Conservation (phyloP, 2,888 invertebrate species). For the Netelia fuscicornis region DNA sequence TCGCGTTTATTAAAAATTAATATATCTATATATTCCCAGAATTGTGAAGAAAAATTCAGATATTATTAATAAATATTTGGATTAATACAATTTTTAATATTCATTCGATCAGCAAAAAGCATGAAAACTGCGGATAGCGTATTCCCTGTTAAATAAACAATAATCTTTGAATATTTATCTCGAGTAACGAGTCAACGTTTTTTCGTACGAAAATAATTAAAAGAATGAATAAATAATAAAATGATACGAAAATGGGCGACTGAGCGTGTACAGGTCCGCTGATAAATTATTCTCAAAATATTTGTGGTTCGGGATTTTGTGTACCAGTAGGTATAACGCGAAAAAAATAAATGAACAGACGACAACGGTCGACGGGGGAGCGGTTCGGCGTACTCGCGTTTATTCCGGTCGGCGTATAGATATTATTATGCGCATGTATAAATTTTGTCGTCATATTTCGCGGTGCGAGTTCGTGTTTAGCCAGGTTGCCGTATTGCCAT, state of each 20-base stretch:
- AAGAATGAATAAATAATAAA: not conserved
- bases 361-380: not conserved
- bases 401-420: slow-evolving; percentile 21
- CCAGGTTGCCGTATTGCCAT: slow-evolving; percentile 38
- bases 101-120: too few relatives aligned
- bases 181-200: not conserved
- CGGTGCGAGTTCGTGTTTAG: slow-evolving; percentile 45
- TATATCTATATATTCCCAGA: too few relatives aligned
- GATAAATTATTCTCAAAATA: slow-evolving; percentile 37
- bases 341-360: slow-evolving; percentile 7
- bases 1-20: too few relatives aligned
- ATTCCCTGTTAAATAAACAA: not conserved
- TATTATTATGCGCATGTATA: not conserved
- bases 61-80: too few relatives aligned
- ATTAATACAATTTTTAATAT: too few relatives aligned
- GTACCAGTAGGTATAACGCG: not conserved
- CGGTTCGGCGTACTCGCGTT: slow-evolving; percentile 21
- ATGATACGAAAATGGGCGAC: slow-evolving; percentile 4
- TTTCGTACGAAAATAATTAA: not conserved
- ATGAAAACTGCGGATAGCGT: too few relatives aligned
- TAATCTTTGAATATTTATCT: not conserved
- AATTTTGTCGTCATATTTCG: slow-evolving; percentile 41
- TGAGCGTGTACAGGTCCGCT: not conserved
- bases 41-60: too few relatives aligned
- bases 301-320: not conserved